Percentiles rank a stretch among this genome's conserved stretches.
phyloP scores from a whole-genome alignment of 2,797 vertebrate genomes.

The Nannoperca australis region DNA sequence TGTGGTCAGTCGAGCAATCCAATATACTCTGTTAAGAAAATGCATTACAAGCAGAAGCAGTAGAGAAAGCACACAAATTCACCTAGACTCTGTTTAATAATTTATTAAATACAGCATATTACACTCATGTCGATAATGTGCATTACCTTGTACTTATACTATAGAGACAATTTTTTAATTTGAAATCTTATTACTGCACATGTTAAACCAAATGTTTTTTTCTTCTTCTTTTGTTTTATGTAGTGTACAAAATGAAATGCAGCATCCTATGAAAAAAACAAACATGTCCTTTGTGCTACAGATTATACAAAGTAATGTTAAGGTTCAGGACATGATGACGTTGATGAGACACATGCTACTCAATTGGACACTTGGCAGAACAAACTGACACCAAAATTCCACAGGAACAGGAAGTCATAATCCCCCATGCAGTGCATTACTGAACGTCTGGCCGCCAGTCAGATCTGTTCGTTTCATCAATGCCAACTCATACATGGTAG shows the following conservation, averaged over 20 bases:
- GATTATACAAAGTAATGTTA: constrained; percentile 64
- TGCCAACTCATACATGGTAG: constrained; percentile 71
- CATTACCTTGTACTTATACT: constrained; percentile 75
- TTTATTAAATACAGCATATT: constrained; percentile 86
- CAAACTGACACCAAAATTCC: constrained; percentile 63
- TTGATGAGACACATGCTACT: constrained; percentile 75
- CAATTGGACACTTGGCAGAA: constrained; percentile 66
- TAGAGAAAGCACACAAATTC: constrained; percentile 38
- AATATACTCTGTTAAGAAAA: constrained; percentile 8
- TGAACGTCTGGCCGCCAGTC: constrained; percentile 52
- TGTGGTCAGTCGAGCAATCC: constrained; percentile 6
- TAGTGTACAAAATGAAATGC: constrained; percentile 74
- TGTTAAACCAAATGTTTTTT: constrained; percentile 54
- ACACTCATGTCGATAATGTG: constrained; percentile 80
- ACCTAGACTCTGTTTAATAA: constrained; percentile 71
- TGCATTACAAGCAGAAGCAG: constrained; percentile 34
- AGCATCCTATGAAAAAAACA: constrained; percentile 64
- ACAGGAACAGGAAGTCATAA: constrained; percentile 65
- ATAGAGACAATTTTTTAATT: constrained; percentile 69
- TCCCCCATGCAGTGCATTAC: constrained; percentile 64
- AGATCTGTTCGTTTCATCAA: constrained; percentile 42
- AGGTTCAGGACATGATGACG: constrained; percentile 68
- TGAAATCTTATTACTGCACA: constrained; percentile 84
- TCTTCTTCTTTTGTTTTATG: constrained; percentile 31
- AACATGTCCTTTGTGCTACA: constrained; percentile 80